Evolutionary conservation across 2,113 vertebrate genomes (phyloP).

Genomic region (Myiozetetes cayanensis): DNA sequence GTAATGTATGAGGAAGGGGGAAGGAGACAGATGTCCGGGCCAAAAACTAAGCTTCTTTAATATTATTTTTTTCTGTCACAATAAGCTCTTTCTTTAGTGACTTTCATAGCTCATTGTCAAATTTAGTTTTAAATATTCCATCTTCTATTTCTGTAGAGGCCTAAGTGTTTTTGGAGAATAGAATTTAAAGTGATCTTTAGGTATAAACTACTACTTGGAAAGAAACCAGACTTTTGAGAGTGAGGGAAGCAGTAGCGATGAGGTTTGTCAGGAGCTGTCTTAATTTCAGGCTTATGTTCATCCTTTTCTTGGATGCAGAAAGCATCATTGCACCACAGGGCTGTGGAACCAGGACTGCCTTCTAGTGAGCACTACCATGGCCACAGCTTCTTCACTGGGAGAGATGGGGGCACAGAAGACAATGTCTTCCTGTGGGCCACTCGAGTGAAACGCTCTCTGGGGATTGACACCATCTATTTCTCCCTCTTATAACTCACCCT

Average conservation of each 20-base stretch:
- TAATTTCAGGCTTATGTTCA: not conserved
- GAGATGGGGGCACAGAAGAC: not conserved
- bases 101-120: not conserved
- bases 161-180: not conserved
- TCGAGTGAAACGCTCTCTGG: not conserved
- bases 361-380: not conserved
- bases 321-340: not conserved
- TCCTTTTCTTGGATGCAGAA: not conserved
- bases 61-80: not conserved
- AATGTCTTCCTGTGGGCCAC: not conserved
- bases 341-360: not conserved
- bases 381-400: rapidly evolving
- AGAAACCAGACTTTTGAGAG: not conserved
- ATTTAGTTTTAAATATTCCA: not conserved
- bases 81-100: not conserved
- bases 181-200: not conserved
- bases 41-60: not conserved
- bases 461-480: not conserved
- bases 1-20: not conserved
- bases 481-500: not conserved
- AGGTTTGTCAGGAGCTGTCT: not conserved
- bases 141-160: not conserved
- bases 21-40: not conserved
- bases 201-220: not conserved
- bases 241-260: not conserved